Conservation (phyloP, 2,113 vertebrate species). For the Apteryx owenii region DNA sequence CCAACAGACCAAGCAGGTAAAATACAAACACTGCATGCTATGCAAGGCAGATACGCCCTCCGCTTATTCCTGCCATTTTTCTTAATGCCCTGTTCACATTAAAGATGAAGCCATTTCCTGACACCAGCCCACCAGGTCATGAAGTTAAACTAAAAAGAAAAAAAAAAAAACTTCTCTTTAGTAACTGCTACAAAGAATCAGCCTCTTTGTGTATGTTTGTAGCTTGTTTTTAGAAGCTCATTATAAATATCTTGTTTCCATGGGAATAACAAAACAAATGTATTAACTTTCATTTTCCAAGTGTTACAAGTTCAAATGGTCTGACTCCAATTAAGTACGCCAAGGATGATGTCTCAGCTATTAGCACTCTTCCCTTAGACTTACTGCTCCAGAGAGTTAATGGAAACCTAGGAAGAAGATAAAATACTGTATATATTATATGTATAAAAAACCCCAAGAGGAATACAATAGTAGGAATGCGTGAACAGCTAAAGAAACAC, state of each 20-base stretch:
- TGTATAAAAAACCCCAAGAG: neutral
- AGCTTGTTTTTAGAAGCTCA: constrained; percentile 25
- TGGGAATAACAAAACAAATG: constrained; percentile 45
- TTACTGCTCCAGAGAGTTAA: neutral
- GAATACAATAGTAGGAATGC: neutral
- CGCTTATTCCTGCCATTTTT: neutral
- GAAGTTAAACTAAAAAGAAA: neutral
- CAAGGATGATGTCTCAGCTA: neutral
- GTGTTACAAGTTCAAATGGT: constrained; percentile 42
- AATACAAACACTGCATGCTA: neutral
- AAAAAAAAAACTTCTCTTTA: neutral
- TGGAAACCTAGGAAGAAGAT: neutral
- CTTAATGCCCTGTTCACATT: neutral
- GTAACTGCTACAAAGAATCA: neutral
- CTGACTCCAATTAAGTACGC: neutral
- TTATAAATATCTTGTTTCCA: constrained; percentile 30
- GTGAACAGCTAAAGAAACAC: neutral
- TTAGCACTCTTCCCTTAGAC: neutral
- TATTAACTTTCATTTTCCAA: constrained; percentile 28
- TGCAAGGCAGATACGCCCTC: neutral
- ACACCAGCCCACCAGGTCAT: neutral
- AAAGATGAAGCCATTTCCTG: neutral
- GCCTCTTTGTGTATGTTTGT: neutral
- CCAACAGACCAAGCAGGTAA: neutral
- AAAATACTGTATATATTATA: neutral